Evolutionary conservation across 2,888 invertebrate species (phyloP).

Genomic region (Leistus spinibarbis): DNA sequence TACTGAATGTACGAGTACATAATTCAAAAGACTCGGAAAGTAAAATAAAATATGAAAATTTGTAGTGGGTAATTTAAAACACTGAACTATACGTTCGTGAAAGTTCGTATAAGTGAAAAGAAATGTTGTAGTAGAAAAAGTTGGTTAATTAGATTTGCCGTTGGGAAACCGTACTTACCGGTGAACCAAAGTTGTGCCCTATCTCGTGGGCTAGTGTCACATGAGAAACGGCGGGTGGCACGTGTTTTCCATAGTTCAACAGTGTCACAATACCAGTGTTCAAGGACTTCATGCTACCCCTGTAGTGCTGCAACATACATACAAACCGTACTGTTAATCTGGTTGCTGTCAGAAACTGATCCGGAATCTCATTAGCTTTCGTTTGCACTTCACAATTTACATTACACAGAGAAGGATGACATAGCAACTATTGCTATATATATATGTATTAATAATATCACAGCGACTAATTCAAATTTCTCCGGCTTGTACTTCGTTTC

Average conservation of each 20-base stretch:
- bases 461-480: too few relatives aligned
- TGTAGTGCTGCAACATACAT: slow-evolving; percentile 77
- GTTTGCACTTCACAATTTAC: background rate
- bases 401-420: background rate
- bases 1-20: background rate
- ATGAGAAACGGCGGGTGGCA: slow-evolving; percentile 97
- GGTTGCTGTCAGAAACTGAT: slow-evolving; percentile 3
- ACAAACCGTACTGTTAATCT: background rate
- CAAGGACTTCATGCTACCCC: slow-evolving; percentile 89
- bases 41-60: background rate
- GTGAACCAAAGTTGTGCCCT: slow-evolving; percentile 98
- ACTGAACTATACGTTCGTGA: background rate
- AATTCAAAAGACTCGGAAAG: background rate
- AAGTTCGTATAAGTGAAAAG: background rate
- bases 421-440: too few relatives aligned
- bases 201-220: slow-evolving; percentile 99
- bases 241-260: slow-evolving; percentile 96
- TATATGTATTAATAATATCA: too few relatives aligned
- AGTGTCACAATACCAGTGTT: slow-evolving; percentile 98
- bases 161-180: slow-evolving; percentile 66
- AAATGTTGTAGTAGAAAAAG: background rate
- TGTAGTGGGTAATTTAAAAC: background rate
- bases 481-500: too few relatives aligned
- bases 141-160: slow-evolving; percentile 29
- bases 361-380: slow-evolving; percentile 2